Evolutionary conservation across 1,140 invertebrate genomes (phyloP).

Genomic region (Brachystomella parvula): DNA sequence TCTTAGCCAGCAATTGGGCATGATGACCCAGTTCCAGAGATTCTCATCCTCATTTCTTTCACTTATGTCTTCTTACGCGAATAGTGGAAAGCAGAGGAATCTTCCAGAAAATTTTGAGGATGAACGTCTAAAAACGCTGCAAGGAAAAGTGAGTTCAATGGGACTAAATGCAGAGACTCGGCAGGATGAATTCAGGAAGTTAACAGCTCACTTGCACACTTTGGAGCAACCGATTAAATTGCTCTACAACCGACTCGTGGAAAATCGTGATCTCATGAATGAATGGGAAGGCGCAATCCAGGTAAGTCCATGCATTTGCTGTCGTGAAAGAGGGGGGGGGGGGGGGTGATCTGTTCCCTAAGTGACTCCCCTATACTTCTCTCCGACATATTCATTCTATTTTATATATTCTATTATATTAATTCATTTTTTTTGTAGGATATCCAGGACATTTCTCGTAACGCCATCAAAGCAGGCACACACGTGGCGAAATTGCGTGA

Average conservation of each 20-base stretch:
- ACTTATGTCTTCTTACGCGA: slow-evolving; percentile 47
- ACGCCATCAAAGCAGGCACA: slow-evolving; percentile 61
- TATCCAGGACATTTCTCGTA: slow-evolving; percentile 47
- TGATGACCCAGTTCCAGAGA: slow-evolving; percentile 35
- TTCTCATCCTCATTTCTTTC: slow-evolving; percentile 23
- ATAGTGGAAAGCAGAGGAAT: slow-evolving; percentile 44
- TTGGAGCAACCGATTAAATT: slow-evolving; percentile 50
- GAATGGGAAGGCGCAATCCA: slow-evolving; percentile 66
- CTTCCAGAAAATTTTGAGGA: slow-evolving; percentile 57
- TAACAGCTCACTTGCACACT: slow-evolving; percentile 38
- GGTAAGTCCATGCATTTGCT: slow-evolving; percentile 46
- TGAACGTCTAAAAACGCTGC: slow-evolving; percentile 20
- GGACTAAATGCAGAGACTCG: slow-evolving; percentile 21
- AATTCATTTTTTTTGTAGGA: slow-evolving; percentile 21
- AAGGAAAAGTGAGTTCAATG: slow-evolving; percentile 27
- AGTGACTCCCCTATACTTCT: not conserved
- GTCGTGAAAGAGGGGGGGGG: not conserved
- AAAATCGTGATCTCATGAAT: slow-evolving; percentile 47
- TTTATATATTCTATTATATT: not conserved
- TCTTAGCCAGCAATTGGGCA: slow-evolving; percentile 28
- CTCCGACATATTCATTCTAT: not conserved
- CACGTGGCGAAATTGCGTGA: slow-evolving; percentile 71
- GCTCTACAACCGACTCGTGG: slow-evolving; percentile 44
- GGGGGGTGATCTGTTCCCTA: not conserved
- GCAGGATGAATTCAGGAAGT: slow-evolving; percentile 42